Percentiles rank a stretch among this genome's conserved stretches.
phyloP scores from a whole-genome alignment of 1,140 invertebrate genomes.

The Rhagoletis zephyria region DNA sequence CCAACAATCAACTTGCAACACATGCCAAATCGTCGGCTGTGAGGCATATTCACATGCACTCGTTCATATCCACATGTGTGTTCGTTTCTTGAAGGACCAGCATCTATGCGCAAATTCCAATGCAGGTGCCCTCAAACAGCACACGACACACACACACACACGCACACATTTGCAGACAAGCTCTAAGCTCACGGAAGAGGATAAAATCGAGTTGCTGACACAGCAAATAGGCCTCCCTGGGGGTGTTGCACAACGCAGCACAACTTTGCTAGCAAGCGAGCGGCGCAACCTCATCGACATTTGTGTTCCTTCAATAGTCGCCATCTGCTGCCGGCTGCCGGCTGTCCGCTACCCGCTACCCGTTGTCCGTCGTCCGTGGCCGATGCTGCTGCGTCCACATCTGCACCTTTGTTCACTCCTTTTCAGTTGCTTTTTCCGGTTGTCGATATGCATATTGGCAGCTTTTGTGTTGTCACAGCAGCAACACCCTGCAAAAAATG shows the following conservation, averaged over 20 bases:
- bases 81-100: background rate
- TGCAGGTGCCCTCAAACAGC: constrained; percentile 32
- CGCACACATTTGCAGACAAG: background rate
- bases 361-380: background rate
- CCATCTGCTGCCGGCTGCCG: background rate
- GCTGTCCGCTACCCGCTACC: background rate
- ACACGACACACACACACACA: background rate
- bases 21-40: background rate
- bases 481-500: too few relatives aligned
- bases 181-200: background rate
- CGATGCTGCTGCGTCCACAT: background rate
- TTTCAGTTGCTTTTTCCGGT: constrained; percentile 20
- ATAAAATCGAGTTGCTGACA: constrained; percentile 50
- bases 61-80: background rate
- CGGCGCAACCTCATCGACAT: background rate
- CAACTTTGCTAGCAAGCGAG: background rate
- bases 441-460: constrained; percentile 48
- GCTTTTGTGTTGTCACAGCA: constrained; percentile 40
- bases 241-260: constrained; percentile 16
- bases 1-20: constrained; percentile 14
- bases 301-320: constrained; percentile 9
- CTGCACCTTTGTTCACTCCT: constrained; percentile 28
- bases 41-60: background rate
- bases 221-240: constrained; percentile 50
- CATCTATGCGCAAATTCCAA: constrained; percentile 47